These are phyloP conservation scores for Oryzias sinensis DNA, from an alignment of 2,797 vertebrate species.

Conservation along the genomic window DNA sequence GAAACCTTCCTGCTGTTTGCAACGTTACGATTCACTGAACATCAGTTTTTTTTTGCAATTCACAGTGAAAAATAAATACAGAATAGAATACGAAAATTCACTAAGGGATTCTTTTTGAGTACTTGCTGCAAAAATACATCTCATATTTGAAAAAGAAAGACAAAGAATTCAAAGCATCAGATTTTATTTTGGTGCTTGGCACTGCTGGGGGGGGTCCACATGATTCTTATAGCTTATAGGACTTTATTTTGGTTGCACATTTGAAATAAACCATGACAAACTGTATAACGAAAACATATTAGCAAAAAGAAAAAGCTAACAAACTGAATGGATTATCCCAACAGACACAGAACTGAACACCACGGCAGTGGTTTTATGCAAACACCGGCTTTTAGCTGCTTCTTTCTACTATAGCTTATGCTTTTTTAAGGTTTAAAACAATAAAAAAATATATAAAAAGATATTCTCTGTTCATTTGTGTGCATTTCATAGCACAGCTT, in stretches of 20 bases:
- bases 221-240: constrained; percentile 64
- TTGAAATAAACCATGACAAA: constrained; percentile 70
- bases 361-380: constrained; percentile 62
- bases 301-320: constrained; percentile 37
- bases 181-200: constrained; percentile 70
- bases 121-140: too few species aligned
- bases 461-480: neutral
- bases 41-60: too few species aligned
- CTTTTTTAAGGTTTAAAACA: constrained; percentile 51
- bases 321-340: constrained; percentile 34
- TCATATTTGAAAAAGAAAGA: neutral
- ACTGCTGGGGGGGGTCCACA: constrained; percentile 61
- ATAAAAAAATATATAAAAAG: constrained; percentile 76
- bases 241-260: constrained; percentile 63
- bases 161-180: constrained; percentile 42
- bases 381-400: constrained; percentile 45
- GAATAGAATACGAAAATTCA: too few species aligned
- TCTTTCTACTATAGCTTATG: constrained; percentile 66
- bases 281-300: constrained; percentile 28
- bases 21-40: too few species aligned
- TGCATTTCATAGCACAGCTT: constrained; percentile 60
- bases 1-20: too few species aligned
- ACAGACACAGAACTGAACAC: constrained; percentile 53
- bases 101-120: too few species aligned
- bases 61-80: too few species aligned